These are phyloP conservation scores for Pelodiscus sinensis DNA, from an alignment of 2,113 vertebrate species.

Conservation along the genomic window DNA sequence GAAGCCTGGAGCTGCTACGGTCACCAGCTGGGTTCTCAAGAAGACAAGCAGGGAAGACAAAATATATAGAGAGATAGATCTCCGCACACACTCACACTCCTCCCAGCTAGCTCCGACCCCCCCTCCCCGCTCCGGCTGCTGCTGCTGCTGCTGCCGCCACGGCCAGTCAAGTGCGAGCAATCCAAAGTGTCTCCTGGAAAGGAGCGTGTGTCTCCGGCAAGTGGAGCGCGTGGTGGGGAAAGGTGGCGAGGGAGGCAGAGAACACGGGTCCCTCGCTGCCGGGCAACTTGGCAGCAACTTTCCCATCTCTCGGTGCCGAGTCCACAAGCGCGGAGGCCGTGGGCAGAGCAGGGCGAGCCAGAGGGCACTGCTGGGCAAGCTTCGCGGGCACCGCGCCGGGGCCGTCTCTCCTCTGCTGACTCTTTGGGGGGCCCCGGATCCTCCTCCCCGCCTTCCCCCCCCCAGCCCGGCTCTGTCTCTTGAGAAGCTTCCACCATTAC, in stretches of 20 bases:
- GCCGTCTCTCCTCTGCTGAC: background rate
- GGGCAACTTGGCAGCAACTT: constrained; percentile 46
- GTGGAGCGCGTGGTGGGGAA: background rate
- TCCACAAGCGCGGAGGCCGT: background rate
- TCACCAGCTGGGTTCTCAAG: constrained; percentile 22
- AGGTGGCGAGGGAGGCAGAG: background rate
- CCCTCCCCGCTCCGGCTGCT: background rate
- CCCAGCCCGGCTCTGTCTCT: background rate
- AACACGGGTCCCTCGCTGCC: background rate
- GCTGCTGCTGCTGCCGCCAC: background rate
- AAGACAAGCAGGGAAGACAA: background rate
- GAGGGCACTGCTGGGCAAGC: background rate
- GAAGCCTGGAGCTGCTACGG: constrained; percentile 32
- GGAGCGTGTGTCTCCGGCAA: background rate
- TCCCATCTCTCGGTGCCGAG: background rate
- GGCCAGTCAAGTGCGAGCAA: background rate
- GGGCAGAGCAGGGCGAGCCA: background rate
- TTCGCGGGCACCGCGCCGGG: background rate
- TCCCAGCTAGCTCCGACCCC: background rate
- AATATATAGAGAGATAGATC: background rate
- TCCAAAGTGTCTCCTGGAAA: background rate
- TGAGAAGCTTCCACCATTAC: constrained; percentile 84
- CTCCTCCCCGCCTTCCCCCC: background rate
- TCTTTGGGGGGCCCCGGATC: background rate
- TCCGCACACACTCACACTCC: background rate